Conservation (phyloP, 2,797 vertebrate species). For the Pogoniulus pusillus region DNA sequence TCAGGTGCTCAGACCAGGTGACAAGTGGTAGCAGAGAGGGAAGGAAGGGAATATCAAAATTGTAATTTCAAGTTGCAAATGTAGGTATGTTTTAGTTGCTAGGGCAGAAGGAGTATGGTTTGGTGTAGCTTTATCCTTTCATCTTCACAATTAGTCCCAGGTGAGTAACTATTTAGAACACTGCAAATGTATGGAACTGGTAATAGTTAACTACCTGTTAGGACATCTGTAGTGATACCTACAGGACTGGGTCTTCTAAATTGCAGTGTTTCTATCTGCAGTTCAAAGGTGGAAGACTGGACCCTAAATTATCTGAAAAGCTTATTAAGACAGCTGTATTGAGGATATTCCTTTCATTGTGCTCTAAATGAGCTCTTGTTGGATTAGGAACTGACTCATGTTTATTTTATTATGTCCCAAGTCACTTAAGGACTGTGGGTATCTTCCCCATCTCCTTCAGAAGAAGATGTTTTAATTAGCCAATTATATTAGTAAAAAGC, state of each 20-base stretch:
- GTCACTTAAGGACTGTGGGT: constrained; percentile 10
- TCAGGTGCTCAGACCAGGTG: neutral
- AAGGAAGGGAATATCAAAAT: neutral
- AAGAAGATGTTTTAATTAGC: constrained; percentile 56
- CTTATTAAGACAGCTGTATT: neutral
- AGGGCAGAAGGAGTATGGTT: neutral
- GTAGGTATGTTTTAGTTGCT: neutral
- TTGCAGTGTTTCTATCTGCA: neutral
- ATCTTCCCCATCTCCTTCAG: constrained; percentile 46
- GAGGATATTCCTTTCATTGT: neutral
- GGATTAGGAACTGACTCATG: neutral
- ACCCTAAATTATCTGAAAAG: neutral
- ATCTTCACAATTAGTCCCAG: neutral
- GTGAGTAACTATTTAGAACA: neutral
- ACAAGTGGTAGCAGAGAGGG: neutral
- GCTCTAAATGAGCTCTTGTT: neutral
- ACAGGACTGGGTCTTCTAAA: neutral
- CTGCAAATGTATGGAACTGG: neutral
- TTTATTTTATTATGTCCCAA: constrained; percentile 14
- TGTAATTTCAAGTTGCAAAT: neutral
- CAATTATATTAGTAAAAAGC: constrained; percentile 56
- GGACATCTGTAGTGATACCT: neutral
- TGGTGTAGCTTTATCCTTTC: neutral
- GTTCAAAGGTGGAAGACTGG: neutral
- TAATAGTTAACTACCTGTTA: neutral